phyloP scores from a whole-genome alignment of 2,113 vertebrate genomes.

The Athene noctua region DNA sequence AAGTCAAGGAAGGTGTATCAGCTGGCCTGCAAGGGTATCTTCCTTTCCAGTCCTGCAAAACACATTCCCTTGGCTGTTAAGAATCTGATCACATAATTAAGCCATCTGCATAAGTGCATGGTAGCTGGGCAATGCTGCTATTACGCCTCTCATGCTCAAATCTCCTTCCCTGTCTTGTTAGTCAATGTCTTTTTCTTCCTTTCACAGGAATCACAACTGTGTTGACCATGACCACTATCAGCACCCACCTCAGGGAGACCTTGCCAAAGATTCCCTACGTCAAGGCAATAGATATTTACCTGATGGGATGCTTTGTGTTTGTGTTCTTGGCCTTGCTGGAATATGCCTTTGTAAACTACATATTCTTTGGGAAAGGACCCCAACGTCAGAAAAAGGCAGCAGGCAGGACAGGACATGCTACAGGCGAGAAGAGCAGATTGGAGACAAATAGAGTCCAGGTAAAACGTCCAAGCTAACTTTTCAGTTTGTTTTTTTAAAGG shows the following conservation, averaged over 20 bases:
- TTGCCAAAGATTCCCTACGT: constrained; percentile 94
- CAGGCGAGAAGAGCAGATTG: constrained; percentile 74
- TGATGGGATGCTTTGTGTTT: constrained; percentile 96
- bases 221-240: constrained; percentile 96
- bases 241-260: constrained; percentile 91
- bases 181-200: not conserved
- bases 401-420: constrained; percentile 79
- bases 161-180: not conserved
- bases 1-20: not conserved
- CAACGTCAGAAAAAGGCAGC: constrained; percentile 87
- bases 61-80: not conserved
- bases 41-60: not conserved
- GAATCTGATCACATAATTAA: not conserved
- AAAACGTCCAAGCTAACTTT: not conserved
- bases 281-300: constrained; percentile 93
- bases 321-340: constrained; percentile 93
- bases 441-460: constrained; percentile 81
- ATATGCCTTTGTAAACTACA: constrained; percentile 95
- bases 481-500: not conserved
- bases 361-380: constrained; percentile 93
- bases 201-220: constrained; percentile 89
- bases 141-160: not conserved
- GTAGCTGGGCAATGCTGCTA: not conserved
- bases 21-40: not conserved
- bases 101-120: not conserved